A percentile compares a stretch with the other conserved stretches of the same genome.
Conservation (phyloP, 2,113 vertebrate species). For the Sus scrofa region T2T-Sscrofa CM000814.6:116373001-116373500, state of each 20-base stretch:
- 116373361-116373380: constrained; percentile 23
- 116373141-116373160: neutral
- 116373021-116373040: neutral
- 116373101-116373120: neutral
- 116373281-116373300: neutral
- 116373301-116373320: neutral
- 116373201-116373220: neutral
- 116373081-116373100: neutral
- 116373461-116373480: constrained; percentile 53
- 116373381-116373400: neutral
- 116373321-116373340: neutral
- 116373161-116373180: neutral
- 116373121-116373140: neutral
- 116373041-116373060: neutral
- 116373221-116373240: neutral
- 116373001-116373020: neutral
- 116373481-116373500: neutral
- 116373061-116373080: neutral
- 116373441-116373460: constrained; percentile 41
- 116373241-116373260: neutral
- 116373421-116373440: neutral
- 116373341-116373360: neutral
- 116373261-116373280: neutral
- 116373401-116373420: constrained; percentile 37
- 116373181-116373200: neutral